Base-by-base conservation (phyloP, 2,113 vertebrate genomes). In the Pogona vitticeps region DNA sequence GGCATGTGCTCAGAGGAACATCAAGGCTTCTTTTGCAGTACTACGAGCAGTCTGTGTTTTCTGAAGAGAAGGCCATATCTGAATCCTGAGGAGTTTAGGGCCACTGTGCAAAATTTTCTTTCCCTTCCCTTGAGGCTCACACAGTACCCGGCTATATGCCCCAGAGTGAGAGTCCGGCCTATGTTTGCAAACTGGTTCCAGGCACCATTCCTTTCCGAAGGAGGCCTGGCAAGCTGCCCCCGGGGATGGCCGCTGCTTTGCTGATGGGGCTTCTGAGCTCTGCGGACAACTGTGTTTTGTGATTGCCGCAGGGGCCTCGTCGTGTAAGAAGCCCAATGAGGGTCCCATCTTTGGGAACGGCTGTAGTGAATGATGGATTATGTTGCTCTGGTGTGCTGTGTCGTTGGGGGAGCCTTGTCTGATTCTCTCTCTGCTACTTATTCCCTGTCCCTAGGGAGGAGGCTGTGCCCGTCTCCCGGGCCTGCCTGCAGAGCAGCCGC, bases 401-500 rank as follows among this genome's bases (percentile, higher is more conserved):
- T 93, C 92, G 81, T 95, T 95, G 91, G 92, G 88, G 86, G 92
- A 92, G 13, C 89, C 94, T 94, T 93, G 90, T 93, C 95, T 95
- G 93, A 91, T 86, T 92, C 92, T 91, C 88, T 6, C 68, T 95
- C 89, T 91, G 92, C 91, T 33, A 26, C 40, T 91, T 23, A 42
- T 72, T 70, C 46, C 86, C 79, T 89, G 90, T 92, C 95, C 94
- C 92, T 1, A 15, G 97, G 94, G 95, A 92, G 3, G 72, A 85
- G 91, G 92, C 89, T 92, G 93, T 91, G 91, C 94, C 93, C 92
- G 93, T 94, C 92, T 36, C 93, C 93, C 88, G 76, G 65, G 94
- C 92, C 90, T 84, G 86, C 94, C 96, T 95, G 92, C 58, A 13
- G 58, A 96, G 91, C 95, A 92, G 94, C 94, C 96, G 91, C 95